Conservation (phyloP, 1,140 invertebrate genomes). For the Diorhabda elongata region DNA sequence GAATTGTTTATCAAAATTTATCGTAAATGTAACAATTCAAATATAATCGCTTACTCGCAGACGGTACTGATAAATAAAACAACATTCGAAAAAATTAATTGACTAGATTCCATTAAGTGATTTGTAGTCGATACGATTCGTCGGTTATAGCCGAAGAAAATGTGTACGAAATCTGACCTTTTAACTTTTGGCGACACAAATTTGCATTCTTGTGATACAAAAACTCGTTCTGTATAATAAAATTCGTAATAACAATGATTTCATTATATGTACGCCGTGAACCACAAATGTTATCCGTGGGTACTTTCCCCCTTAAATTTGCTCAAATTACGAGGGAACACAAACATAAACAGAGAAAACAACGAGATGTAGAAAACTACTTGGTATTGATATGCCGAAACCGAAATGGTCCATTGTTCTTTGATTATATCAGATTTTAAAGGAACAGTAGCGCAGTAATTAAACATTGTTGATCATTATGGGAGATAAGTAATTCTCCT, state of each 20-base stretch:
- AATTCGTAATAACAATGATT: neutral
- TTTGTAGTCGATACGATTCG: neutral
- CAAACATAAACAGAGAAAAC: constrained; percentile 1
- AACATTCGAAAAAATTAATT: neutral
- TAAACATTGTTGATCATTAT: neutral
- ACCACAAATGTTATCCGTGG: neutral
- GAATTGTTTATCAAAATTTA: too few relatives aligned
- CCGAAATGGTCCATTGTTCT: neutral
- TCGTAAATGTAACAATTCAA: too few relatives aligned
- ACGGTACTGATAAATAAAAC: neutral
- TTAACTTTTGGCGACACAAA: neutral
- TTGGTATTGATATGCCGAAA: neutral
- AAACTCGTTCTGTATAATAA: constrained; percentile 1
- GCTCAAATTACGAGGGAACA: neutral
- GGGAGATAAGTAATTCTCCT: too few relatives aligned
- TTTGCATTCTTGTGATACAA: constrained; percentile 2
- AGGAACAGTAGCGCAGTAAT: constrained; percentile 14
- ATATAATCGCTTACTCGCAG: too few relatives aligned
- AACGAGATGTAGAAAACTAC: constrained; percentile 2
- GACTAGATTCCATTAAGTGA: neutral
- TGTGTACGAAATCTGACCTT: neutral
- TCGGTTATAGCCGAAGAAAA: neutral
- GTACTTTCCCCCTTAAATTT: constrained; percentile 2
- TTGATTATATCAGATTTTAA: constrained; percentile 1
- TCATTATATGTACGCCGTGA: neutral